Percentiles rank a stretch among this genome's conserved stretches.
Evolutionary conservation across 2,888 invertebrate species (phyloP).

Genomic region (Machimus atricapillus): DNA sequence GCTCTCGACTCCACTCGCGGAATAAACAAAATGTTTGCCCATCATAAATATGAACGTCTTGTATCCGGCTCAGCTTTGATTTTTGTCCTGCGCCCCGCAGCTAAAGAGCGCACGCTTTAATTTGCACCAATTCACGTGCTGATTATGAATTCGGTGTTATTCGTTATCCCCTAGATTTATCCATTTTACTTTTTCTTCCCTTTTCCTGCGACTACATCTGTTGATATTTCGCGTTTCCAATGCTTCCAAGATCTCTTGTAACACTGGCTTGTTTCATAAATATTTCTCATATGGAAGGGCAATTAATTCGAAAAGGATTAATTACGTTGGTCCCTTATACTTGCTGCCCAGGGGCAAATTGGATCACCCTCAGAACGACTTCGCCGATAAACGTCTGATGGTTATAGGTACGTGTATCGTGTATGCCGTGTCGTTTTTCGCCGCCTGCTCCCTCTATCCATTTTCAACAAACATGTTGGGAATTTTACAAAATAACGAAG

Average conservation of each 20-base stretch:
- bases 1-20: neutral
- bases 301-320: slow-evolving; percentile 1
- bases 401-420: neutral
- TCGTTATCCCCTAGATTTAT: neutral
- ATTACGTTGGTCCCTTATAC: neutral
- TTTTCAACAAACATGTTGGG: neutral
- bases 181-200: neutral
- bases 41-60: neutral
- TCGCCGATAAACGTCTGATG: neutral
- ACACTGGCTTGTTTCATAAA: neutral
- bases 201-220: slow-evolving; percentile 18
- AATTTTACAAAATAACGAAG: neutral
- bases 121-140: slow-evolving; percentile 30
- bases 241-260: neutral
- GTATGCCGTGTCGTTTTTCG: neutral
- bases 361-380: neutral
- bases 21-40: neutral
- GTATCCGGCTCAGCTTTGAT: neutral
- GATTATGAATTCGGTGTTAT: slow-evolving; percentile 2
- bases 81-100: neutral
- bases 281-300: slow-evolving; percentile 1
- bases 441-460: neutral
- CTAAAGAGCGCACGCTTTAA: slow-evolving; percentile 17
- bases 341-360: neutral
- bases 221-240: slow-evolving; percentile 16